These are phyloP conservation scores for Drosophila parvula DNA, from an alignment of 1,140 invertebrate genomes.

Conservation along the genomic window DNA sequence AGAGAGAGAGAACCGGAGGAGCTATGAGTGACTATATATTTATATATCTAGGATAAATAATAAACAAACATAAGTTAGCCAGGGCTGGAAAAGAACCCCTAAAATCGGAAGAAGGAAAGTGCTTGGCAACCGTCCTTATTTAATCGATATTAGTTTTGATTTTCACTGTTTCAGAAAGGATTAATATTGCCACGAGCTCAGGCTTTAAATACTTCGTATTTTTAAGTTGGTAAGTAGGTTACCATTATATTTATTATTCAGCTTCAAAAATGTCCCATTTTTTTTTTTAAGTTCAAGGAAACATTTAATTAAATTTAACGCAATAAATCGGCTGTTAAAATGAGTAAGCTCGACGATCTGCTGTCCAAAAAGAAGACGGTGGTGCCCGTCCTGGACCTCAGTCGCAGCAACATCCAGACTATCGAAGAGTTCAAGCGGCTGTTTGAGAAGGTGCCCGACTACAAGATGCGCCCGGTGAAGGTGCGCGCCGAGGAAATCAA, in stretches of 20 bases:
- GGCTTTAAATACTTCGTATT: background rate
- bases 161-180: background rate
- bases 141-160: slow-evolving; percentile 36
- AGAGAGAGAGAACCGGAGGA: slow-evolving; percentile 2
- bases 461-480: slow-evolving; percentile 94
- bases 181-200: background rate
- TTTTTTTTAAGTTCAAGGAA: background rate
- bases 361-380: slow-evolving; percentile 92
- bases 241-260: background rate
- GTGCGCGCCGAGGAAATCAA: slow-evolving; percentile 88
- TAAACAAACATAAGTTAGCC: background rate
- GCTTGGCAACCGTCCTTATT: slow-evolving; percentile 35
- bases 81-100: background rate
- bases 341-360: slow-evolving; percentile 91
- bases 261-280: background rate
- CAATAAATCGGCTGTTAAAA: slow-evolving; percentile 43
- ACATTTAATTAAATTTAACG: background rate
- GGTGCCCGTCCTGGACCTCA: slow-evolving; percentile 92
- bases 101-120: background rate
- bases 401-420: slow-evolving; percentile 89
- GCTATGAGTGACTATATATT: background rate
- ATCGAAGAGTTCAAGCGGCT: slow-evolving; percentile 92
- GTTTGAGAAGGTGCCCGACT: slow-evolving; percentile 94
- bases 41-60: slow-evolving; percentile 5
- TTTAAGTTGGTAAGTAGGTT: background rate